Evolutionary conservation across 2,888 invertebrate species (phyloP).

Genomic region (Leucania comma): DNA sequence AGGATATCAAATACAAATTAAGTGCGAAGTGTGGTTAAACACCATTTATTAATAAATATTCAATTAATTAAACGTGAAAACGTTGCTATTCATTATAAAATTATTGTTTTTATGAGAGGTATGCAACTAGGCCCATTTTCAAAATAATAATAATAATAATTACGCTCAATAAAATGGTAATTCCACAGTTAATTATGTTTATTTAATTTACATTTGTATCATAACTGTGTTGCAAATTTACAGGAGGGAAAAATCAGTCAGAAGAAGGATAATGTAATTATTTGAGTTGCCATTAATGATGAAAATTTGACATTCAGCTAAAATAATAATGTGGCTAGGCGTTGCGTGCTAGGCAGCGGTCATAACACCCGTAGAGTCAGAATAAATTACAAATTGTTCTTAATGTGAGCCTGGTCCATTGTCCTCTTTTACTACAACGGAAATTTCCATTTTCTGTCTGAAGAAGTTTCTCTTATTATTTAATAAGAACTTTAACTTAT

Average conservation of each 20-base stretch:
- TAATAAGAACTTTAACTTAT: conserved; percentile 10
- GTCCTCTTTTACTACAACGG: conserved; percentile 45
- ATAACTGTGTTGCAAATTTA: conserved; percentile 2
- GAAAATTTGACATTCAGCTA: background rate
- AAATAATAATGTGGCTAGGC: conserved; percentile 14
- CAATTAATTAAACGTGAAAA: background rate
- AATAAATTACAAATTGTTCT: conserved; percentile 48
- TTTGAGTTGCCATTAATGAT: conserved; percentile 18
- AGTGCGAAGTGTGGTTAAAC: background rate
- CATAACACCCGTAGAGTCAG: conserved; percentile 24
- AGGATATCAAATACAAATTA: conserved; percentile 25
- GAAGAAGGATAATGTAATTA: conserved; percentile 17
- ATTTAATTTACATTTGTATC: background rate
- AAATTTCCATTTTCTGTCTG: conserved; percentile 35
- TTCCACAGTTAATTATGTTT: background rate
- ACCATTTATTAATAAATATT: conserved; percentile 1
- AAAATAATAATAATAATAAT: background rate
- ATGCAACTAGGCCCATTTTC: background rate
- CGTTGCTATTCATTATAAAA: background rate
- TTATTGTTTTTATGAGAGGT: background rate
- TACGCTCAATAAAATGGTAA: background rate
- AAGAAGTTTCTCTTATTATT: conserved; percentile 6
- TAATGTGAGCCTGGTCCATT: conserved; percentile 41
- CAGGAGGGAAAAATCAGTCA: conserved; percentile 27
- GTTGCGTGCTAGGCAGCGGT: conserved; percentile 31